phyloP scores from a whole-genome alignment of 2,888 invertebrate species.

The Nemotelus nigrinus region DNA sequence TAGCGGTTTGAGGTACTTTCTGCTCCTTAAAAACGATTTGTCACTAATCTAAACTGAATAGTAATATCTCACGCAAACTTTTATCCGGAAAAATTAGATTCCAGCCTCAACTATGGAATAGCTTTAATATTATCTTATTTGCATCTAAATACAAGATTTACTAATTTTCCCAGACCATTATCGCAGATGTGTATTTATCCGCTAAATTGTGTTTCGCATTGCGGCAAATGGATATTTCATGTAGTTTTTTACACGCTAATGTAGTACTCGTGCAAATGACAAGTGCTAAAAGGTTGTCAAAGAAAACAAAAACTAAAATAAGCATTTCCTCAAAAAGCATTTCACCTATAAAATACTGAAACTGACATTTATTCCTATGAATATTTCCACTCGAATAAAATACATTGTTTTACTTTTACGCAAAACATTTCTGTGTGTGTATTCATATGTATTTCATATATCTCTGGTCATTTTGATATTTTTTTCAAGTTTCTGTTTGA shows the following conservation, averaged over 20 bases:
- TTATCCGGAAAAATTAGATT: no score
- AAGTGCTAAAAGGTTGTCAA: no score
- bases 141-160: background rate
- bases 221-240: constrained; percentile 9
- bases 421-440: constrained; percentile 23
- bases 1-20: no score
- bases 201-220: background rate
- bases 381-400: constrained; percentile 2
- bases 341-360: background rate
- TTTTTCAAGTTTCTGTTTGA: constrained; percentile 1
- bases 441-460: constrained; percentile 1
- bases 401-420: constrained; percentile 8
- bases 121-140: no score
- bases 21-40: no score
- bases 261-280: no score
- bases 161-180: background rate
- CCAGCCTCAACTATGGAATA: no score
- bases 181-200: background rate
- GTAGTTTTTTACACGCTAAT: background rate
- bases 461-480: constrained; percentile 1
- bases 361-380: background rate
- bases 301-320: no score
- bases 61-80: no score
- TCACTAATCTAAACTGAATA: no score
- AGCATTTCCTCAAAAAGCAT: background rate